Base-by-base conservation (phyloP, 2,113 vertebrate species). In the Strix aluco region DNA sequence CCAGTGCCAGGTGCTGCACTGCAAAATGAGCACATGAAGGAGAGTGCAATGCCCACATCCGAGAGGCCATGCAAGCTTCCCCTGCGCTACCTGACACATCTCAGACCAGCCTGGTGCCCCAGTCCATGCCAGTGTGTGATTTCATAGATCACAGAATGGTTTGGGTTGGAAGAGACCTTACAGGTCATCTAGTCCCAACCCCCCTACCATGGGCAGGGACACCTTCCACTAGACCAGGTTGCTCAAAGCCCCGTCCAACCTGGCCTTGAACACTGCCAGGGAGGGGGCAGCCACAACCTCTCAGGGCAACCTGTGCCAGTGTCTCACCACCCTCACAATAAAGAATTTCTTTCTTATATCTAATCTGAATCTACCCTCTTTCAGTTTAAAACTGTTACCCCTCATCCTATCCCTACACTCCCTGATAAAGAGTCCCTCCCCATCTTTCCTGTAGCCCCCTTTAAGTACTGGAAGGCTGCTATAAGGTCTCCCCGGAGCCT, bases 401-500 rank as follows among this genome's bases (percentile, higher is more conserved):
- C 30, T 30, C 4, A 1, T 69, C 26, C 38, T 70, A 2, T 30
- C 26, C 13, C 46, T 46, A 4, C 26, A 3, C 3, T 4, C 13
- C 46, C 20, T 52, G 3, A 4, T 5, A 13, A 51, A 25, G 5
- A 36, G 16, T 20, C 20, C 32, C 32, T 69, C 38, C 1, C 13
- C 17, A 7, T 0, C 65, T 70, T 51, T 23, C n/a, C 4, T 66
- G 6, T 8, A 66, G 49, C 10, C 13, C 15, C 25, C 30, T 57
- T 36, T 4, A 69, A 0, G 38, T 18, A 15, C 38, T 70, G 65
- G 25, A 11, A 73, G 51, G 59, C 12, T 1, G 2, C 51, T 8
- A 1, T 21, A 42, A 38, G 22, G 10, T 29, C 3, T 38, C 19
- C 23, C 42, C 0, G 0, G 25, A 65, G 13, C 38, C 47, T 75